A percentile compares a stretch with the other conserved stretches of the same genome.
These are phyloP conservation scores for Pandion haliaetus DNA, from an alignment of 2,113 vertebrate species.

Conservation along the genomic window DNA sequence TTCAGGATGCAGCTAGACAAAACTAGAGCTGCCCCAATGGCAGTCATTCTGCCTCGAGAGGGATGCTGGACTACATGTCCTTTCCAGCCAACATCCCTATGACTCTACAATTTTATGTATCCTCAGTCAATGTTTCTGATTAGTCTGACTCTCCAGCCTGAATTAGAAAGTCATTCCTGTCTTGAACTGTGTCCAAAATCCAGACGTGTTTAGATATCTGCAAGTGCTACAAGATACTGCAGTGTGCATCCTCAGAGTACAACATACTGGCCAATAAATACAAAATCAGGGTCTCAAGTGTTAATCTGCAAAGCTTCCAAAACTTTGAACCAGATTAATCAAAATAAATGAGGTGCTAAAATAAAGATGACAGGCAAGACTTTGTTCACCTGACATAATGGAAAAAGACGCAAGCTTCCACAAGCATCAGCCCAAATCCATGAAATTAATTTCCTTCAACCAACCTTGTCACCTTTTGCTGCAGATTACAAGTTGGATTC, in stretches of 20 bases:
- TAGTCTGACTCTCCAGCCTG: not conserved
- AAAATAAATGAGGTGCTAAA: not conserved
- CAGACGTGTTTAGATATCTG: not conserved
- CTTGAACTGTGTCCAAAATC: not conserved
- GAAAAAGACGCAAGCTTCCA: not conserved
- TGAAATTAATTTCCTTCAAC: not conserved
- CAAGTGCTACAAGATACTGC: not conserved
- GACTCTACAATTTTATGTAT: not conserved
- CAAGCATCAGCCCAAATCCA: not conserved
- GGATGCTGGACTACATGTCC: not conserved
- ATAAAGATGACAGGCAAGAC: not conserved
- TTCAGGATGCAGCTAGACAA: not conserved
- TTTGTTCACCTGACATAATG: not conserved
- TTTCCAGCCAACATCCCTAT: not conserved
- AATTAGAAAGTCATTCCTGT: not conserved
- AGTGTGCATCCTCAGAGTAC: not conserved
- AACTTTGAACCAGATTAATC: not conserved
- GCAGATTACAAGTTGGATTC: not conserved
- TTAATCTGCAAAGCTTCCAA: not conserved
- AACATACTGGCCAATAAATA: not conserved
- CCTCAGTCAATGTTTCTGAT: not conserved
- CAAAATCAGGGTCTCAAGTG: not conserved
- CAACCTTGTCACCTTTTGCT: not conserved
- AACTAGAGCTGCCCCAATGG: not conserved
- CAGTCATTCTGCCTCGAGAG: not conserved